Base-by-base conservation (phyloP, 1,140 invertebrate species). In the Cecropterus lyciades region DNA sequence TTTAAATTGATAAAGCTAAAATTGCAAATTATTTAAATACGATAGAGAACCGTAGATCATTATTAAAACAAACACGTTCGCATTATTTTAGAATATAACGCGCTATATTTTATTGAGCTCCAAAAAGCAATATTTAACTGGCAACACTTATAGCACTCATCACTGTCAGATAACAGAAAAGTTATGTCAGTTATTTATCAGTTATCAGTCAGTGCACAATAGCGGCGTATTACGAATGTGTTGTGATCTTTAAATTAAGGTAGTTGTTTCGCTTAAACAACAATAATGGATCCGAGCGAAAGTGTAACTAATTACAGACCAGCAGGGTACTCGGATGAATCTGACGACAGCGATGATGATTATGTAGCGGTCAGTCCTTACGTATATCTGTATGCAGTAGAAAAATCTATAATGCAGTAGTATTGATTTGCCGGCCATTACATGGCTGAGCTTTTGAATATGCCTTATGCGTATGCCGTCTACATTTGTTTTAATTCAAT, bases 341-440 rank as follows among this genome's bases (percentile, higher is more conserved):
- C 45, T 4, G 57, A 60, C 30, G 45, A 49, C 16, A 20, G 30
- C 27, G 43, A 49, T 17, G 27, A 37, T 48, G 48, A 15, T 9
- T 15, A 37, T 14, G 57, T 48, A 37, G 45, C 57, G 57, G 57
- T 60, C 14, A 49, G 57, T 55, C 40, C 30, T 57, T 8, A 15
- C 42, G 9, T 43, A 43, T 40, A 53, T 53, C 10, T 53, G 5
- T 53, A 37, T 37, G 13, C 20, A 27, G 14, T 1, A 11, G 16
- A 27, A 45, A 57, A 45, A 59, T 59, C 56, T 57, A 30, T 48
- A 46, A 46, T 33, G 9, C 43, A 59, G n/a, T 43, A 33, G 45
- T 62, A 62, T 62, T 49, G 57, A 62, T 62, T 62, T 40, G 27
- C 45, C 46, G 45, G 57, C 45, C 45, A 37, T 49, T 48, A 27